These are phyloP conservation scores for Thyatira batis DNA, from an alignment of 2,888 invertebrate genomes.

Conservation along the genomic window DNA sequence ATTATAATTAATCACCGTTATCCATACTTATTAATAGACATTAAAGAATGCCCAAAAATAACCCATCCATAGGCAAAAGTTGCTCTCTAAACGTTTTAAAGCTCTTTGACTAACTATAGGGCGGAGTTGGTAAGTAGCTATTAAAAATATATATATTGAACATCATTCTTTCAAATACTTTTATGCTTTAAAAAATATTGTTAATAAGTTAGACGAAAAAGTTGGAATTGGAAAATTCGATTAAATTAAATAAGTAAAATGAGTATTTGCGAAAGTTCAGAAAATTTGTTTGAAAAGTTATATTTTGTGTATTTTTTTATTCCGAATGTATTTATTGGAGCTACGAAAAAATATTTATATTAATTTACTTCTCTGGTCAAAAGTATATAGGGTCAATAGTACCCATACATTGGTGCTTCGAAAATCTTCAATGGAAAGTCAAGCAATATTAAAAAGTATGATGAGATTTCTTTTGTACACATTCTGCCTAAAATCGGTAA, in stretches of 20 bases:
- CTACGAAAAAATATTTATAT: too few relatives aligned
- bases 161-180: neutral
- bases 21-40: slow-evolving; percentile 25
- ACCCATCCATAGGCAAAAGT: slow-evolving; percentile 8
- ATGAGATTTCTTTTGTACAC: too few relatives aligned
- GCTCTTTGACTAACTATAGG: slow-evolving; percentile 13
- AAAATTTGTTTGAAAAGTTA: neutral
- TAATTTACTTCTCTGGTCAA: too few relatives aligned
- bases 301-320: too few relatives aligned
- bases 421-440: too few relatives aligned
- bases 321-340: too few relatives aligned
- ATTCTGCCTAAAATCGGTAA: too few relatives aligned
- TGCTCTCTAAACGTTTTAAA: neutral
- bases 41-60: slow-evolving; percentile 26
- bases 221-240: neutral
- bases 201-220: neutral
- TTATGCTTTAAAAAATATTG: neutral
- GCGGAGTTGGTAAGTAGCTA: slow-evolving; percentile 18
- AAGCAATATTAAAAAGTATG: too few relatives aligned
- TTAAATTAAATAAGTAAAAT: neutral
- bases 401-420: too few relatives aligned
- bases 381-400: too few relatives aligned
- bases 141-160: slow-evolving; percentile 9
- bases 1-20: slow-evolving; percentile 29
- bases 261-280: too few relatives aligned